These are phyloP conservation scores for Anolis carolinensis DNA, from an alignment of 2,113 vertebrate genomes.

Conservation along the genomic window DNA sequence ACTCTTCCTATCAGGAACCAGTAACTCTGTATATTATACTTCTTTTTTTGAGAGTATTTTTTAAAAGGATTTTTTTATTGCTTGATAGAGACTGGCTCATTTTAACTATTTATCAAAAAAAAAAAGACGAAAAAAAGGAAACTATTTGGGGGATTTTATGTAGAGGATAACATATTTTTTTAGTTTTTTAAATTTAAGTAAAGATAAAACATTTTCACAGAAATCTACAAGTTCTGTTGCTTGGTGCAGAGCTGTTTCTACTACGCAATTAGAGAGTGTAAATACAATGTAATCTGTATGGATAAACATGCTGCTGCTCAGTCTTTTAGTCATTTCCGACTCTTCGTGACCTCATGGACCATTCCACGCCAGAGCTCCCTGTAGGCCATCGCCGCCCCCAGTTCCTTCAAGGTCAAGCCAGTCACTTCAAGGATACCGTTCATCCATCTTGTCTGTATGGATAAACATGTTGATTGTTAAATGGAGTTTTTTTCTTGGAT, in stretches of 20 bases:
- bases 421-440: too few species aligned
- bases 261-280: slow-evolving; percentile 75
- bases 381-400: too few species aligned
- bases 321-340: too few species aligned
- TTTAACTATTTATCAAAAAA: slow-evolving; percentile 81
- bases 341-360: too few species aligned
- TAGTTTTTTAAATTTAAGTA: slow-evolving; percentile 74
- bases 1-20: slow-evolving; percentile 79
- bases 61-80: slow-evolving; percentile 73
- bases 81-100: slow-evolving; percentile 80
- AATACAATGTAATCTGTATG: neutral
- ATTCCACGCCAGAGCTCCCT: too few species aligned
- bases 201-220: slow-evolving; percentile 84
- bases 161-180: slow-evolving; percentile 45
- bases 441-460: too few species aligned
- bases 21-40: slow-evolving; percentile 75
- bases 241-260: slow-evolving; percentile 90
- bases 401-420: too few species aligned
- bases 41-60: slow-evolving; percentile 63
- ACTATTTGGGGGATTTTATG: slow-evolving; percentile 73
- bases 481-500: neutral
- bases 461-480: neutral
- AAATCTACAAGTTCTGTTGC: slow-evolving; percentile 86
- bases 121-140: slow-evolving; percentile 46
- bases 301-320: neutral